A percentile compares a stretch with the other conserved stretches of the same genome.
phyloP scores from a whole-genome alignment of 2,888 invertebrate genomes.

The Epiblema foenella region DNA sequence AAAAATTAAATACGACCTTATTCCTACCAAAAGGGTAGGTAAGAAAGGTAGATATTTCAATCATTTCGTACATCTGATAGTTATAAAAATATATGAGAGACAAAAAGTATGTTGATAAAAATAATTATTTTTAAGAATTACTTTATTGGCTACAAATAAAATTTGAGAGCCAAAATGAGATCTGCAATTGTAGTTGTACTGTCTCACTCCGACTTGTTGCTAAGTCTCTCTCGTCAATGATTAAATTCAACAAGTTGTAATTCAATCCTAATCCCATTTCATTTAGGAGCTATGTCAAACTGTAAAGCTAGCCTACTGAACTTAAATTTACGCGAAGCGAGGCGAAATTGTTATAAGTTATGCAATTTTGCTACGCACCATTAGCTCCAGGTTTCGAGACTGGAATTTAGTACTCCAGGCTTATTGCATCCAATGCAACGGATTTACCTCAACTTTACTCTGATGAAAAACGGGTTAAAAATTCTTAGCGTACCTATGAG shows the following conservation, averaged over 20 bases:
- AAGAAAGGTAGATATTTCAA: too few species aligned
- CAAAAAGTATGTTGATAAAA: too few species aligned
- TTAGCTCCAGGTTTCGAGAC: slow-evolving; percentile 67
- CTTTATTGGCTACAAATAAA: too few species aligned
- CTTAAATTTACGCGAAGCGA: slow-evolving; percentile 55
- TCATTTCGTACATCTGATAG: too few species aligned
- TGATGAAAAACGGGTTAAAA: slow-evolving; percentile 28
- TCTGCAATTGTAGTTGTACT: not conserved
- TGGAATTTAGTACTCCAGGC: slow-evolving; percentile 67
- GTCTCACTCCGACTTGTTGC: not conserved
- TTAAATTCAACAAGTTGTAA: not conserved
- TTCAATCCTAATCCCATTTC: not conserved
- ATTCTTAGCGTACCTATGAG: not conserved
- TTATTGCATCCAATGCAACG: slow-evolving; percentile 67
- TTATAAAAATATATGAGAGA: too few species aligned
- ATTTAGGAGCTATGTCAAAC: not conserved
- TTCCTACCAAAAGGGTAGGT: too few species aligned
- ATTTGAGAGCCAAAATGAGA: too few species aligned
- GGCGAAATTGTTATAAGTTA: slow-evolving; percentile 78
- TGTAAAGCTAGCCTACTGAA: slow-evolving; percentile 29
- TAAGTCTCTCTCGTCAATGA: not conserved
- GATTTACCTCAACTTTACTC: slow-evolving; percentile 54
- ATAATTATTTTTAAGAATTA: too few species aligned
- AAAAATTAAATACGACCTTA: too few species aligned
- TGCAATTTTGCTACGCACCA: slow-evolving; percentile 76